Evolutionary conservation across 2,113 vertebrate genomes (phyloP).

Genomic region (Vireo altiloquus): DNA sequence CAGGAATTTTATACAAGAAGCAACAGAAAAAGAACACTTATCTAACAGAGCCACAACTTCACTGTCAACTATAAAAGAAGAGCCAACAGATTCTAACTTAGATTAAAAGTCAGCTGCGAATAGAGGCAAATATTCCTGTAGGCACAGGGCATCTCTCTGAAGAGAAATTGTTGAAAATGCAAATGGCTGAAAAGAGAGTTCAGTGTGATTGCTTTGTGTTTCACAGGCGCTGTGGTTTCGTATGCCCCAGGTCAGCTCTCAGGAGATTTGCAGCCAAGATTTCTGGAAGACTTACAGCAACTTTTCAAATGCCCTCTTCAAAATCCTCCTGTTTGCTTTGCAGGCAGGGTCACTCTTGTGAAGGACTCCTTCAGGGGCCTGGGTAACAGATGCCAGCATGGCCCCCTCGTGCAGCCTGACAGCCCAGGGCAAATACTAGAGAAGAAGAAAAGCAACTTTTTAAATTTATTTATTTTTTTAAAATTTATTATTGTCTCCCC

Average conservation of each 20-base stretch:
- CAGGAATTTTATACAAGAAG: slow-evolving; percentile 18
- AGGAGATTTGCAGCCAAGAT: not conserved
- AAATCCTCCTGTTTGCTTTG: not conserved
- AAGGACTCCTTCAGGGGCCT: not conserved
- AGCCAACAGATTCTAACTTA: slow-evolving; percentile 16
- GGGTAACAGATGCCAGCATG: not conserved
- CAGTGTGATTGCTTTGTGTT: not conserved
- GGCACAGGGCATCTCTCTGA: slow-evolving; percentile 19
- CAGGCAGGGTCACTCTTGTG: not conserved
- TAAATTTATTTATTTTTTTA: not conserved
- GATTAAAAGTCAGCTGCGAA: not conserved
- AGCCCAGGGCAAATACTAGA: not conserved
- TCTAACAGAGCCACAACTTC: slow-evolving; percentile 33
- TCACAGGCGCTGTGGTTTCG: not conserved
- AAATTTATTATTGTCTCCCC: not conserved
- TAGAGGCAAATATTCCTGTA: slow-evolving; percentile 20
- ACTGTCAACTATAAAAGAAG: slow-evolving; percentile 28
- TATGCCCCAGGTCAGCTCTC: slow-evolving; percentile 15
- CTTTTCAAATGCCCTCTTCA: not conserved
- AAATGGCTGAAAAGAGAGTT: slow-evolving; percentile 10
- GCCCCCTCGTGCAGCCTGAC: not conserved
- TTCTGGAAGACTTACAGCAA: not conserved
- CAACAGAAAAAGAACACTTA: slow-evolving; percentile 25
- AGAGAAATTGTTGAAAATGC: slow-evolving; percentile 45
- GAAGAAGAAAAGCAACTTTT: not conserved